Base-by-base conservation (phyloP, 1,140 invertebrate genomes). In the Halesus radiatus region DNA sequence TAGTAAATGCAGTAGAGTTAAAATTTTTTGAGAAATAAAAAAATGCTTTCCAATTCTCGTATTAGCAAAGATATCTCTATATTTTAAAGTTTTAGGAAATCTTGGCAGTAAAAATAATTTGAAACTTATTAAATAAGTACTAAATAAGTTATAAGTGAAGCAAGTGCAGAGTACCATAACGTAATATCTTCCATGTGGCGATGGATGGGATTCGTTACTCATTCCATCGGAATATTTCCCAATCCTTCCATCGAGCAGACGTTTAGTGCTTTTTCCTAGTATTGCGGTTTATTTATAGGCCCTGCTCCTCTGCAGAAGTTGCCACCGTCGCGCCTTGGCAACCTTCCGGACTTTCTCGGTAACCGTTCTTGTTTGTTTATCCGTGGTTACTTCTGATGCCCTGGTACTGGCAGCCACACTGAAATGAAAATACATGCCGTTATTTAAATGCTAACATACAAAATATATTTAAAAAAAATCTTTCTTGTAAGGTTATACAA, bases 141-240 rank as follows among this genome's bases (percentile, higher is more conserved):
- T 29, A 29, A 2, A 29, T 29, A 3, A 29, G 26, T 29, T 29
- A 29, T n/a, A n/a, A n/a, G n/a, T n/a, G n/a, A 29, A 29, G 2
- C 2, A 29, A 37, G 1, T 37, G 32, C 3, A 4, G 7, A 13
- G 37, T 45, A 13, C 32, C 1, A 37, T 4, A 45, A 10, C 0
- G 37, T 13, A 10, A 13, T 45, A 45, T 45, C 8, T 45, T 45
- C 37, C 37, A 13, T 7, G 32, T 32, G 32, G 6, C 32, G 53
- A n/a, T 13, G 66, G 37, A 4, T 70, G 23, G 66, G 66, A 20
- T 70, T 20, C 66, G 37, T 70, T 22, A 1, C n/a, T n/a, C n/a
- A n/a, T n/a, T n/a, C 66, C 66, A 70, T 70, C 45, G 66, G 45
- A 52, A 70, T 70, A 70, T 70, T 70, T 70, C 37, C 66, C 66